Evolutionary conservation across 2,888 invertebrate genomes (phyloP).

Genomic region (Carabus problematicus): DNA sequence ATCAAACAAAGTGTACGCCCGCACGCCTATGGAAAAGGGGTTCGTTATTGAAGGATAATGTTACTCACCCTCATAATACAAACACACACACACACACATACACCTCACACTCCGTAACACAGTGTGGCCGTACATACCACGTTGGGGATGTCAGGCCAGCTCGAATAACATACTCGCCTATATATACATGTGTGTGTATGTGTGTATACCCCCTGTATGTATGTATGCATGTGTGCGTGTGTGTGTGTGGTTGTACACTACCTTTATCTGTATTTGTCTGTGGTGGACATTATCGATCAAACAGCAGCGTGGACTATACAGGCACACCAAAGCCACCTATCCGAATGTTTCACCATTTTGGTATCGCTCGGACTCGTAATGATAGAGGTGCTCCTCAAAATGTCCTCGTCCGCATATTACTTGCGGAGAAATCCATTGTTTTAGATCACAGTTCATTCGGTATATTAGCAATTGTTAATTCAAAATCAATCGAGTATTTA

Average conservation of each 20-base stretch:
- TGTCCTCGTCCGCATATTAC: conserved; percentile 2
- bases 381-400: conserved; percentile 6
- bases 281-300: conserved; percentile 59
- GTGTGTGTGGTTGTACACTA: neutral
- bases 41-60: too few relatives aligned
- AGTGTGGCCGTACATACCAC: neutral
- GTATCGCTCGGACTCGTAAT: neutral
- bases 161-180: conserved; percentile 1
- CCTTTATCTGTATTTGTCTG: conserved; percentile 45
- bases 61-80: neutral
- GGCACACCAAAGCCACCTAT: neutral
- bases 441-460: too few relatives aligned
- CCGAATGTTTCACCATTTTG: neutral
- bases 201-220: too few relatives aligned
- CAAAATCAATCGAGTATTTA: too few relatives aligned
- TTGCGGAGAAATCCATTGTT: too few relatives aligned
- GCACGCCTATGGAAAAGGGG: too few relatives aligned
- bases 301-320: conserved; percentile 55
- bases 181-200: conserved; percentile 4
- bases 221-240: conserved; percentile 1
- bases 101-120: neutral
- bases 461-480: too few relatives aligned
- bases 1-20: too few relatives aligned
- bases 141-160: conserved; percentile 3
- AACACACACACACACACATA: conserved; percentile 1